These are phyloP conservation scores for Stegodyphus dumicola DNA, from an alignment of 1,140 invertebrate genomes.

Conservation along the genomic window DNA sequence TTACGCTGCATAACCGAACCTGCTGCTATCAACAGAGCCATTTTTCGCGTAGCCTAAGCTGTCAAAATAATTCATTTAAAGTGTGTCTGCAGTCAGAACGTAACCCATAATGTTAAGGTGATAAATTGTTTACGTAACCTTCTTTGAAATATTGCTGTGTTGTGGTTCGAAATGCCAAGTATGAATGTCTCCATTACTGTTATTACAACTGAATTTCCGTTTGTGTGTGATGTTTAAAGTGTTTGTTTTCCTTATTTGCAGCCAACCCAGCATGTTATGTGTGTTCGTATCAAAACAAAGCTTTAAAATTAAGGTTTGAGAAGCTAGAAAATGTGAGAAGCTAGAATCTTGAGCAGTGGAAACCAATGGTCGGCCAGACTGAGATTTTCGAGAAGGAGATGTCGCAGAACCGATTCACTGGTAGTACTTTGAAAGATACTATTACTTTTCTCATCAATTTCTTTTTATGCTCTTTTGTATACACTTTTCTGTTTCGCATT, in stretches of 20 bases:
- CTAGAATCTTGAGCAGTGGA: conserved; percentile 1
- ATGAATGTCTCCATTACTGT: too few relatives aligned
- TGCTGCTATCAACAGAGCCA: too few relatives aligned
- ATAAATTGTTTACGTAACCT: too few relatives aligned
- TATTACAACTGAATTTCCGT: too few relatives aligned
- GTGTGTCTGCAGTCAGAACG: too few relatives aligned
- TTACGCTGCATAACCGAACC: too few relatives aligned
- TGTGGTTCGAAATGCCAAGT: too few relatives aligned
- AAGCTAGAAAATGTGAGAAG: neutral
- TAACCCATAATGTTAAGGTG: too few relatives aligned
- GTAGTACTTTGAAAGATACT: conserved; percentile 43
- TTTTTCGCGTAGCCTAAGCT: too few relatives aligned
- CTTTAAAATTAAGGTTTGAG: conserved; percentile 5
- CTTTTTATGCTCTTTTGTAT: neutral
- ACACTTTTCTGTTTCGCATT: neutral
- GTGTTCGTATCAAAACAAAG: conserved; percentile 11
- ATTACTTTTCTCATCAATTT: neutral
- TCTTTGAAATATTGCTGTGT: too few relatives aligned
- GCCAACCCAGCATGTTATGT: neutral
- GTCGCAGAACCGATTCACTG: conserved; percentile 51
- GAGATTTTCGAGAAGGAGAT: conserved; percentile 35
- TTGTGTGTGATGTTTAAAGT: neutral
- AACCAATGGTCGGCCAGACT: conserved; percentile 19
- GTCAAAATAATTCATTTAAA: too few relatives aligned
- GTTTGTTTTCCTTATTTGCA: conserved; percentile 36